phyloP scores from a whole-genome alignment of 2,888 invertebrate species.

The Ophioninae sp. region DNA sequence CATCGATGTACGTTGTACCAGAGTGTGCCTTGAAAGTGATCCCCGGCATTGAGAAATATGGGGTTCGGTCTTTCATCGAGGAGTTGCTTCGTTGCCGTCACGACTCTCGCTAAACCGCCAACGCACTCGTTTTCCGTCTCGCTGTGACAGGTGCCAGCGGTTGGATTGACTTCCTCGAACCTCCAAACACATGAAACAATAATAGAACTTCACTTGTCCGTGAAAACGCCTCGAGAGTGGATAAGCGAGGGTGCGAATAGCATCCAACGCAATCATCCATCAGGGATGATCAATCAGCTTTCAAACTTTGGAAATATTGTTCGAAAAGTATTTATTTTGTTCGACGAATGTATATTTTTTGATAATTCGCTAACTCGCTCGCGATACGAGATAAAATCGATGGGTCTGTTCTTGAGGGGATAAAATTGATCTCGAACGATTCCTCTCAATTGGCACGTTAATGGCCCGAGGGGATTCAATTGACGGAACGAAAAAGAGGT shows the following conservation, averaged over 20 bases:
- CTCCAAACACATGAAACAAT: conserved; percentile 75
- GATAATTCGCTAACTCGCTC: background rate
- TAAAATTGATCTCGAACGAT: background rate
- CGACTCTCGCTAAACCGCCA: conserved; percentile 87
- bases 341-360: background rate
- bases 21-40: conserved; percentile 92
- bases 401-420: background rate
- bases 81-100: conserved; percentile 79
- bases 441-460: background rate
- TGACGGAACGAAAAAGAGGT: background rate
- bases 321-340: background rate
- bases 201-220: background rate
- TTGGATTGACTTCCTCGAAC: conserved; percentile 84
- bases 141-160: conserved; percentile 83
- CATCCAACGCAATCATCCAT: background rate
- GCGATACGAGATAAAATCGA: background rate
- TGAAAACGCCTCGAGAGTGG: background rate
- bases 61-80: conserved; percentile 83
- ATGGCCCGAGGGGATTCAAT: background rate
- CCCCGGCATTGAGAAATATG: conserved; percentile 90
- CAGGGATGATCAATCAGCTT: conserved; percentile 6
- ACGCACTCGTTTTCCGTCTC: conserved; percentile 83
- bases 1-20: conserved; percentile 90
- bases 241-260: too few species aligned
- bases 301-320: background rate